Evolutionary conservation across 1,140 invertebrate genomes (phyloP), one percentile per base, ranked within the genome.

Genomic region (Nymphalis io): DNA sequence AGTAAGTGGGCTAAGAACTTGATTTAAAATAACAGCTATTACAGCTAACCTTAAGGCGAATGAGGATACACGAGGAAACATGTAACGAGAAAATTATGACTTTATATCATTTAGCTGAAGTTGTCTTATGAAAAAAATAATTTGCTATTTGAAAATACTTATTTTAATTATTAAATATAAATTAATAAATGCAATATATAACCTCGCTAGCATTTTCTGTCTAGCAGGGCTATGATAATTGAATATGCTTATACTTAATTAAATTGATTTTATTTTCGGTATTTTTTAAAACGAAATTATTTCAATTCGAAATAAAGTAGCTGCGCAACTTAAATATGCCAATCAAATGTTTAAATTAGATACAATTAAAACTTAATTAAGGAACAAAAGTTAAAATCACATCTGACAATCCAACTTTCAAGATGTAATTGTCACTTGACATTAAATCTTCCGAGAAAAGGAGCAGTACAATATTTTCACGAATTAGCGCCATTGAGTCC

Each of bases 1-100:
- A 95, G 95, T 96, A 93, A 96, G 95, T 96, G 88, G 38, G 46
- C 39, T 51, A 61, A 55, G 51, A 59, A 62, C 59, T 44, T 58
- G 63, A 57, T 68, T 58, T 59, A 51, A 66, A 68, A 68, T 59
- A 59, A 59, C 57, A 59, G 57, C 57, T 40, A 59, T 59, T 40
- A 40, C 27, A 33, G 33, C 55, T 58, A n/a, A 38, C 57, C 57
- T 59, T 18, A 38, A n/a, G 60, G 39, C 60, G 23, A 55, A 55
- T 55, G 23, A 55, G 23, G 20, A 59, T 59, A 15, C n/a, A n/a
- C n/a, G 33, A 38, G 39, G 38, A 8, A 33, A 33, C 15, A 55
- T 11, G 51, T 55, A 13, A 42, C 2, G 40, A 27, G 51, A 27
- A 55, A 23, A 27, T 55, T n/a, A 20, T 55, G 12, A 23, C 51